Base-by-base conservation (phyloP, 2,113 vertebrate genomes). In the Myodes glareolus region DNA sequence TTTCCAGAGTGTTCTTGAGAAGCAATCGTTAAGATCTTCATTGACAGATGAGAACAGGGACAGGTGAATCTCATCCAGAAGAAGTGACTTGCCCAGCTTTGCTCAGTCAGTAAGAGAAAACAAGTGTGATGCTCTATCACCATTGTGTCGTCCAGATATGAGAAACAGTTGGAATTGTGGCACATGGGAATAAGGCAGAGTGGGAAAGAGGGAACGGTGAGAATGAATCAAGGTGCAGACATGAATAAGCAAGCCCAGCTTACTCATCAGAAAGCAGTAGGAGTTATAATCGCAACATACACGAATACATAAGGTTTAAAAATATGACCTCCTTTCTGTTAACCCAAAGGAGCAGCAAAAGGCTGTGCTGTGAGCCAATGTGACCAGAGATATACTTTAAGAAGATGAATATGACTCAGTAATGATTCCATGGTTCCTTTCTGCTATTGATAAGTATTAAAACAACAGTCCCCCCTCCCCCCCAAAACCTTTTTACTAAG, bases 321-420 rank as follows among this genome's bases (percentile, higher is more conserved):
- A 95, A 91, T 86, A 81, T 93, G 78, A 95, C 88, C 88, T 77
- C 67, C 36, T 95, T 95, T 88, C 55, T 45, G 47, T 78, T 86
- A 55, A 61, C 39, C 55, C 58, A 68, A 96, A 47, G 25, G 39
- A 88, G 81, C 58, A 94, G 85, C 47, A 47, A 86, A 42, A 94
- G 29, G 70, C 84, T 96, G 85, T 92, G 78, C 36, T 91, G 29
- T 42, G 82, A 23, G 33, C 93, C n/a, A 81, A 67, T 39, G 55
- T 93, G 58, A 88, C 85, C 76, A 94, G 70, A 88, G 33, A 68
- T 73, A 5, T 76, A 25, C 23, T 96, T 94, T 94, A 92, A 76
- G 25, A 94, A 96, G 78, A 92, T 95, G 73, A 92, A 91, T 94
- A 73, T 88, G 58, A 92, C 91, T 96, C 47, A 93, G 72, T 17